Evolutionary conservation across 2,797 vertebrate genomes (phyloP).

Genomic region (Artibeus jamaicensis): DNA sequence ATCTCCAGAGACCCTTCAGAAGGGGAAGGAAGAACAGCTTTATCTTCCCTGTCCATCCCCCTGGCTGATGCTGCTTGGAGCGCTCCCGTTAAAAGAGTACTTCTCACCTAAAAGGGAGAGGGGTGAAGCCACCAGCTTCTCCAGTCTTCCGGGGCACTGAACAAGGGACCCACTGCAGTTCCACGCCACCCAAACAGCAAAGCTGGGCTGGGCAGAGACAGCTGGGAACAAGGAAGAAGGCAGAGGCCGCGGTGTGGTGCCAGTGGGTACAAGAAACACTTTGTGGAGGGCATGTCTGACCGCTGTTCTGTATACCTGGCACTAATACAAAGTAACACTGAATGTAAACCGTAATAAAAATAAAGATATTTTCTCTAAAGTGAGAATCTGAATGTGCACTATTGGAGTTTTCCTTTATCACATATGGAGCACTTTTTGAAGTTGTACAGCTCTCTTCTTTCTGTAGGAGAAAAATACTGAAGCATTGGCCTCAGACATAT

Average conservation of each 20-base stretch:
- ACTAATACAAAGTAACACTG: not conserved
- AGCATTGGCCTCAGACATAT: not conserved
- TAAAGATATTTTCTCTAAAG: not conserved
- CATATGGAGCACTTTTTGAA: not conserved
- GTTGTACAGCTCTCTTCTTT: not conserved
- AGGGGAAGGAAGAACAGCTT: not conserved
- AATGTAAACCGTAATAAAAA: not conserved
- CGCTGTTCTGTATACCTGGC: not conserved
- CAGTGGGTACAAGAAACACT: not conserved
- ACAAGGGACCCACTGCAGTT: not conserved
- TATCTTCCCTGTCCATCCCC: not conserved
- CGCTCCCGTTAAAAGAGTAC: not conserved
- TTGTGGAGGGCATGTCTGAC: not conserved
- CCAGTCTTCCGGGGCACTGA: not conserved
- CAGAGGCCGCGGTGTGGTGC: not conserved
- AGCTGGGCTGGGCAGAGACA: not conserved
- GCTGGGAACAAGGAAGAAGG: not conserved
- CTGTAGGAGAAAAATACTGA: not conserved
- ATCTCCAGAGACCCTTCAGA: not conserved
- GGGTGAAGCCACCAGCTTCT: not conserved
- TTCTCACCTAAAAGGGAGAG: not conserved
- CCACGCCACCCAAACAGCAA: not conserved
- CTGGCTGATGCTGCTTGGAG: not conserved
- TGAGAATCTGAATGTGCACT: not conserved
- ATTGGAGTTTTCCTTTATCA: not conserved